Percentiles rank a stretch among this genome's conserved stretches.
These are phyloP conservation scores for Myotis findleyi DNA, from an alignment of 2,797 vertebrate species.

Conservation along the genomic window DNA sequence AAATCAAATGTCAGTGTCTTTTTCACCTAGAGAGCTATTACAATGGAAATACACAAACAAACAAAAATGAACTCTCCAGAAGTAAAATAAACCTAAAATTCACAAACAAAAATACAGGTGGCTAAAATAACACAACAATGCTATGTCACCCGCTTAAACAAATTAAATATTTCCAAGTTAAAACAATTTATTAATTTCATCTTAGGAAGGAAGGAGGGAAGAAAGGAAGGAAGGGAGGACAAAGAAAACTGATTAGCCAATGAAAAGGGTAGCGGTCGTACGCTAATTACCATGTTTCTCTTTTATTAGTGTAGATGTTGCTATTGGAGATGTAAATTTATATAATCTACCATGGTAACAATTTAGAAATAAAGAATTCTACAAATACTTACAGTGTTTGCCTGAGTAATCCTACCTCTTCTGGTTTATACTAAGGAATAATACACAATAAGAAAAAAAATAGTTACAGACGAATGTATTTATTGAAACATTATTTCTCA, in stretches of 20 bases:
- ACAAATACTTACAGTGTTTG: background rate
- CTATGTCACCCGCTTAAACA: background rate
- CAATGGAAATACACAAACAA: background rate
- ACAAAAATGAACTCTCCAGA: background rate
- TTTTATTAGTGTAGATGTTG: too few relatives aligned
- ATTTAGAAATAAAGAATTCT: constrained; percentile 6
- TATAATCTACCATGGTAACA: background rate
- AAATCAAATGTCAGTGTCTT: background rate
- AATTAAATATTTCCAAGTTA: background rate
- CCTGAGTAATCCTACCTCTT: background rate
- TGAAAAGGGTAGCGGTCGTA: too few relatives aligned
- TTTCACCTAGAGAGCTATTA: background rate
- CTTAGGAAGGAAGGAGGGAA: background rate
- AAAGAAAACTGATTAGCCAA: too few relatives aligned
- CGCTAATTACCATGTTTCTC: too few relatives aligned
- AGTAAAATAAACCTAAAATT: background rate
- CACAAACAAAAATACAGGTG: background rate
- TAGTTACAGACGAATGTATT: background rate
- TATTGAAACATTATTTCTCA: background rate
- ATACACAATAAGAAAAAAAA: background rate
- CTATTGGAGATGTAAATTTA: background rate
- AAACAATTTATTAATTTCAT: background rate
- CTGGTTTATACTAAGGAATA: background rate
- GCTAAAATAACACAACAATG: background rate
- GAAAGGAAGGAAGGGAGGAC: fast-evolving